These are phyloP conservation scores for Lacanobia oleracea DNA, from an alignment of 2,888 invertebrate species.

Conservation along the genomic window DNA sequence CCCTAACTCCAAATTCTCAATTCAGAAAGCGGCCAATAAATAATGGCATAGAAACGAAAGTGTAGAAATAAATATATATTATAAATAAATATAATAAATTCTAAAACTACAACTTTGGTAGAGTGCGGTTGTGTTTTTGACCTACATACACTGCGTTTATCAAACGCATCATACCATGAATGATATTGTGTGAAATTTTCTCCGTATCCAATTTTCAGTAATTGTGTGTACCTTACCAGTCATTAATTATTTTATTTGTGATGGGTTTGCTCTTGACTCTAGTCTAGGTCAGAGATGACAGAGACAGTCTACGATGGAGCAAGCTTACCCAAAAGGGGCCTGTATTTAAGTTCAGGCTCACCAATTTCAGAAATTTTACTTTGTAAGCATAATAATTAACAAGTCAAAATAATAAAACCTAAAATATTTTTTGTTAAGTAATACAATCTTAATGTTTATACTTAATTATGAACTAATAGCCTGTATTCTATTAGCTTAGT, in stretches of 20 bases:
- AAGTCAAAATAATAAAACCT: too few species aligned
- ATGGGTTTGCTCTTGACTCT: too few species aligned
- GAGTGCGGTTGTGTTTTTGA: not conserved
- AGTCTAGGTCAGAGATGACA: too few species aligned
- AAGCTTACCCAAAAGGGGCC: too few species aligned
- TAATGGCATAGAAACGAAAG: not conserved
- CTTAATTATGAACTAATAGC: not conserved
- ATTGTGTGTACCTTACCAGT: slow-evolving; percentile 2
- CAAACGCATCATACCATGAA: not conserved
- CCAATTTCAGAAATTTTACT: not conserved
- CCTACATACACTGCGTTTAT: slow-evolving; percentile 14
- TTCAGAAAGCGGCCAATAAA: not conserved
- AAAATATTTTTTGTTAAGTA: not conserved
- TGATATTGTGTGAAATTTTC: not conserved
- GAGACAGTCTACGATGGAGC: too few species aligned
- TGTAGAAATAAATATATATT: not conserved
- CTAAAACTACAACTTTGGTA: not conserved
- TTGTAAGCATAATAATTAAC: too few species aligned
- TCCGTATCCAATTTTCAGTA: not conserved
- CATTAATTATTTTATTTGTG: too few species aligned
- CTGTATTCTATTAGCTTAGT: slow-evolving; percentile 8
- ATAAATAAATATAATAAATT: too few species aligned
- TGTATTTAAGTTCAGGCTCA: not conserved
- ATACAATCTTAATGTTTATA: not conserved
- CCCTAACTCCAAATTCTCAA: not conserved